Base-by-base conservation (phyloP, 1,140 invertebrate genomes). In the Hyles vespertilio region DNA sequence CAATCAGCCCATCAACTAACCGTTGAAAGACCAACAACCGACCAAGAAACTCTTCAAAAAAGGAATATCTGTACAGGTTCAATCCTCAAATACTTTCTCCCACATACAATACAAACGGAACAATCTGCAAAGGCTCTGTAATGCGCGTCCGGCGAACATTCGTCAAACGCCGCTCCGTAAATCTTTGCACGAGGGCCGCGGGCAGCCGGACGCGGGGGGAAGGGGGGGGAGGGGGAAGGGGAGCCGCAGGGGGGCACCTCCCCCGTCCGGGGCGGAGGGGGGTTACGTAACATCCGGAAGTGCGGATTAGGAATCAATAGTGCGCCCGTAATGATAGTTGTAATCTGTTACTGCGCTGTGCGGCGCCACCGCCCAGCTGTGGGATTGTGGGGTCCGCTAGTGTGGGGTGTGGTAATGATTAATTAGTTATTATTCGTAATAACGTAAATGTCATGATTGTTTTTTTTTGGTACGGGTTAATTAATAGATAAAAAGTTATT, bases 231-330 rank as follows among this genome's bases (percentile, higher is more conserved):
- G 22, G 22, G 22, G 22, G 22, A 60, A 59, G 52, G 52, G 65
- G 55, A 12, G 36, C 52, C 12, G 45, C 46, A 22, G 62, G 61
- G 52, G 52, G 65, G 55, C 36, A 33, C 52, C 12, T 46, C 46
- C 32, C 60, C 48, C 40, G 51, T 2, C 43, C 51, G 54, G 59
- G 66, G 58, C 50, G 61, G 33, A 48, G 57, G 65, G 67, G 65
- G 54, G 72, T 87, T 87, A 79, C 82, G 81, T 84, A 87, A 87
- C 79, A 81, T 79, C 82, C 81, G 84, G 84, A 87, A 87, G 84
- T 86, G 84, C 83, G 83, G 84, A 88, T 88, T 88, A 88, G 85
- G 85, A 88, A 88, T 88, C 85, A 86, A 88, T 88, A 88, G 85
- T 88, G 81, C 68, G 70, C 69, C 58, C 67, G 79, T 88, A 88